Evolutionary conservation across 2,797 vertebrate species (phyloP).

Genomic region (Acanthis flammea): DNA sequence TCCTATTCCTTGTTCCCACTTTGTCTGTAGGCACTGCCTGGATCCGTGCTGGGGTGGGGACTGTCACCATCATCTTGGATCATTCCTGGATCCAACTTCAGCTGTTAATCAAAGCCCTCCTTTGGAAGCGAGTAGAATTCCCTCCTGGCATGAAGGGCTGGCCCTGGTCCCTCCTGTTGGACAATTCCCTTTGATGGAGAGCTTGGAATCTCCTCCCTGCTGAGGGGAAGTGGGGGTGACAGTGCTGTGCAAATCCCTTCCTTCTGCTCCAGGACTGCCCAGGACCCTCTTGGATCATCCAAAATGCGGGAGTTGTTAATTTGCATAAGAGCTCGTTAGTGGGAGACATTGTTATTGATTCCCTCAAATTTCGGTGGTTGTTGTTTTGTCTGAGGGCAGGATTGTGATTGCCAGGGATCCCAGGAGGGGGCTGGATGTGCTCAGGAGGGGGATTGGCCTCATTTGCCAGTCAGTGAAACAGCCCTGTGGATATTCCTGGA

Average conservation of each 20-base stretch:
- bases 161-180: background rate
- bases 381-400: background rate
- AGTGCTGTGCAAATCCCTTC: background rate
- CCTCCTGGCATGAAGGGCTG: background rate
- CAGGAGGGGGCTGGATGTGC: background rate
- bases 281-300: background rate
- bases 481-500: background rate
- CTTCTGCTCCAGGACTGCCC: background rate
- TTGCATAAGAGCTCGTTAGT: background rate
- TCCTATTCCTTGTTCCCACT: accelerated
- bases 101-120: background rate
- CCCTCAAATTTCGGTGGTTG: background rate
- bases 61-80: background rate
- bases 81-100: background rate
- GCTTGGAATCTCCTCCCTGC: background rate
- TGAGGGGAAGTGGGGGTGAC: background rate
- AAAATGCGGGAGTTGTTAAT: background rate
- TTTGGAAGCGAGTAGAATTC: background rate
- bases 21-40: background rate
- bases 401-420: accelerated
- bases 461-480: background rate
- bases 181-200: background rate
- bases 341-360: background rate
- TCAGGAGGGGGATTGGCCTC: background rate
- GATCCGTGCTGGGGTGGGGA: accelerated